Evolutionary conservation across 1,140 invertebrate genomes (phyloP).

Genomic region (Drosophila teissieri): DNA sequence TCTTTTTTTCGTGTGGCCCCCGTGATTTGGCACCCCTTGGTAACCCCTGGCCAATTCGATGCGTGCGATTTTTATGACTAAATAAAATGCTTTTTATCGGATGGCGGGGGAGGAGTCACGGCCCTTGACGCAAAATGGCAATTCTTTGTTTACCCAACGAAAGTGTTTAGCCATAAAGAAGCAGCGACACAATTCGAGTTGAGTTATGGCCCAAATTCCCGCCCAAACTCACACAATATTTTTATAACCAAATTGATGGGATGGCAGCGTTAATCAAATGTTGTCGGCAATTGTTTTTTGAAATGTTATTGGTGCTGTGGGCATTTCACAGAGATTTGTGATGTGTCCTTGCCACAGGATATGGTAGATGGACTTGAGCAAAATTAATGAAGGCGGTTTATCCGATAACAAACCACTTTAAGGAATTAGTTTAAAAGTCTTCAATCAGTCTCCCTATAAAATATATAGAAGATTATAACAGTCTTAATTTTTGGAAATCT

Average conservation of each 20-base stretch:
- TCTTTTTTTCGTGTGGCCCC: slow-evolving; percentile 66
- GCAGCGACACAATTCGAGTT: slow-evolving; percentile 35
- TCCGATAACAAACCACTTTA: background rate
- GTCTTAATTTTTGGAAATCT: too few species aligned
- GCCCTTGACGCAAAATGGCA: slow-evolving; percentile 69
- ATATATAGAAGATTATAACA: too few species aligned
- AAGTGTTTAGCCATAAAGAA: slow-evolving; percentile 73
- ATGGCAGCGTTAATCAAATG: slow-evolving; percentile 30
- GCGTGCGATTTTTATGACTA: slow-evolving; percentile 73
- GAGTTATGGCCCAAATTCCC: slow-evolving; percentile 45
- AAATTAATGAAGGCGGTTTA: background rate
- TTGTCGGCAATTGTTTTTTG: slow-evolving; percentile 42
- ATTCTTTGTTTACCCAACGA: slow-evolving; percentile 63
- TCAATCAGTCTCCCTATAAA: too few species aligned
- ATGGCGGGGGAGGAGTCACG: slow-evolving; percentile 20
- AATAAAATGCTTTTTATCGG: slow-evolving; percentile 69
- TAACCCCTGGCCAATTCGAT: slow-evolving; percentile 57
- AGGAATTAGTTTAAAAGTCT: background rate
- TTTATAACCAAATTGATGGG: slow-evolving; percentile 52
- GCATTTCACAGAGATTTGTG: background rate
- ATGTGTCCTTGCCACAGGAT: background rate
- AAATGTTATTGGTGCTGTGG: slow-evolving; percentile 4
- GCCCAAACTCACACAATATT: slow-evolving; percentile 32
- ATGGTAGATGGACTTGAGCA: background rate
- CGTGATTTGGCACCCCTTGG: slow-evolving; percentile 57